Percentiles rank a stretch among this genome's conserved stretches.
Evolutionary conservation across 2,113 vertebrate species (phyloP).

Genomic region (Genyomyrus donnyi): DNA sequence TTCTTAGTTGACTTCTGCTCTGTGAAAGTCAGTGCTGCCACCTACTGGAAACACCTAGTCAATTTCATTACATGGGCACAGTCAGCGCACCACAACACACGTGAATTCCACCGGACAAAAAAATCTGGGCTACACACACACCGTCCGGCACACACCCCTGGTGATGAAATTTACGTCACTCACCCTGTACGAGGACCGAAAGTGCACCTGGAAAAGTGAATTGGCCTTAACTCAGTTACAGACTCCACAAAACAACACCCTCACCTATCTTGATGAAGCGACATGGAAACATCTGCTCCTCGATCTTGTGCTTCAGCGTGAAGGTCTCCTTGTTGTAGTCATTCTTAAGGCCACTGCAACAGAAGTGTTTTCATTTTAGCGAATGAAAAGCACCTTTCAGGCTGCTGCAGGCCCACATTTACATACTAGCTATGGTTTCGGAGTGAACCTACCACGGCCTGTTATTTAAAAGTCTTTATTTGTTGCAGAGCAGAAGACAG

Average conservation of each 20-base stretch:
- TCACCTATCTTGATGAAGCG: slow-evolving; percentile 99
- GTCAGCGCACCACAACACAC: neutral
- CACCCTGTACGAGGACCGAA: neutral
- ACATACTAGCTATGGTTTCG: neutral
- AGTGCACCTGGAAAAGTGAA: neutral
- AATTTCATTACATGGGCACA: neutral
- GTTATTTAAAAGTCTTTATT: neutral
- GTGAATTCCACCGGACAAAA: neutral
- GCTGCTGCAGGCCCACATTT: neutral
- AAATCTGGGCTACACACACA: neutral
- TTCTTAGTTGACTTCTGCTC: neutral
- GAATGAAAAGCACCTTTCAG: neutral
- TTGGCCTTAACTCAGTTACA: neutral
- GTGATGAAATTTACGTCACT: neutral
- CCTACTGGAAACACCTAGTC: neutral
- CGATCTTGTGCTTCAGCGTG: slow-evolving; percentile 98
- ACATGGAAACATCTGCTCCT: slow-evolving; percentile 99
- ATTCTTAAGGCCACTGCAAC: slow-evolving; percentile 93
- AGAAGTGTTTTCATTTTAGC: slow-evolving; percentile 13
- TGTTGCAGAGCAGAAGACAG: neutral
- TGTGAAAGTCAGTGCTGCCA: neutral
- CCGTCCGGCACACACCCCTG: neutral
- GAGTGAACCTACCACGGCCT: neutral
- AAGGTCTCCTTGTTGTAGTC: slow-evolving; percentile 99
- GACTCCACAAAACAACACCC: slow-evolving; percentile 18